phyloP scores from a whole-genome alignment of 2,113 vertebrate genomes.

The Percopsis transmontana region DNA sequence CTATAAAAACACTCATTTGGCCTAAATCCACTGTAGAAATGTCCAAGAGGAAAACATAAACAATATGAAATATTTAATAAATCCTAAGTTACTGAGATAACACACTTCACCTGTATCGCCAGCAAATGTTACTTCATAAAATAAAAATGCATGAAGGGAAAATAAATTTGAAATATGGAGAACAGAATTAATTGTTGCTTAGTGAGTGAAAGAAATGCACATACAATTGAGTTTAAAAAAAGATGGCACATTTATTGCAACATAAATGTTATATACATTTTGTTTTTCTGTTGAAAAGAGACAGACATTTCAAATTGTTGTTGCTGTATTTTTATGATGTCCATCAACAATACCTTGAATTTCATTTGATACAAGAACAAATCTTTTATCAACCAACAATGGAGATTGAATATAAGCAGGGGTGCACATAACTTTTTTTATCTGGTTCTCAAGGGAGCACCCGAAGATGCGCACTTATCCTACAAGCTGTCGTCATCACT shows the following conservation, averaged over 20 bases:
- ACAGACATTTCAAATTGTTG: constrained; percentile 91
- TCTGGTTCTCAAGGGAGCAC: too few relatives aligned
- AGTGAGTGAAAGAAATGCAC: constrained; percentile 73
- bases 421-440: too few relatives aligned
- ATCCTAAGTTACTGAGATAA: constrained; percentile 25
- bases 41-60: constrained; percentile 25
- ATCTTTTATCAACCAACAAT: constrained; percentile 90
- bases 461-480: too few relatives aligned
- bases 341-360: constrained; percentile 90
- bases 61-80: background rate
- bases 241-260: constrained; percentile 99
- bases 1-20: constrained; percentile 74
- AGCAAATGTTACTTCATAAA: constrained; percentile 25
- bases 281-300: constrained; percentile 95
- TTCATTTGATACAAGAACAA: constrained; percentile 89
- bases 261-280: constrained; percentile 99
- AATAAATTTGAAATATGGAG: constrained; percentile 28
- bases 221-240: constrained; percentile 90
- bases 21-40: constrained; percentile 72
- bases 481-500: too few relatives aligned
- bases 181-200: constrained; percentile 7
- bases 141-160: constrained; percentile 35
- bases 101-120: constrained; percentile 2
- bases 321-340: constrained; percentile 87
- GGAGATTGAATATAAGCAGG: constrained; percentile 87